Percentiles rank a stretch among this genome's conserved stretches.
Evolutionary conservation across 1,140 invertebrate genomes (phyloP).

Genomic region (Charaxes varanes): DNA sequence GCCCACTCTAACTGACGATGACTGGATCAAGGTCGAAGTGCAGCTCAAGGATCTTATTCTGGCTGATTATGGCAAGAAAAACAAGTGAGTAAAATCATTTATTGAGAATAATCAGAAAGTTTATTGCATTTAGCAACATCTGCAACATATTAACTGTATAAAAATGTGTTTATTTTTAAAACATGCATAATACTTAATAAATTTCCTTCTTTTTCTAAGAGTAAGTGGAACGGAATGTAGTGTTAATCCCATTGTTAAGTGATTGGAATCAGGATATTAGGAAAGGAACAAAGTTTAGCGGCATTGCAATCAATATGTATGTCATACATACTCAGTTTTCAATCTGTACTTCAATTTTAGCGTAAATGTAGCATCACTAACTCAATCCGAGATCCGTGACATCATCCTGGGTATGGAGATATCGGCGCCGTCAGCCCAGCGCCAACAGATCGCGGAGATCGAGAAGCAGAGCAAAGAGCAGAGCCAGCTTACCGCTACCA

Average conservation of each 20-base stretch:
- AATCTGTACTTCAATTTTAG: conserved; percentile 46
- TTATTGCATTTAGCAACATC: no score
- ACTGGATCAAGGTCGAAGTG: conserved; percentile 99
- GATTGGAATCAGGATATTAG: no score
- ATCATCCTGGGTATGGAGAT: conserved; percentile 99
- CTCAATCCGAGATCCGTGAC: conserved; percentile 99
- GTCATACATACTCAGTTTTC: no score
- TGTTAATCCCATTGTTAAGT: no score
- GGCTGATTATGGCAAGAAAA: conserved; percentile 99
- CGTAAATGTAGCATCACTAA: conserved; percentile 98
- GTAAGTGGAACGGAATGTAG: no score
- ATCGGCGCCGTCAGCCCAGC: conserved; percentile 97
- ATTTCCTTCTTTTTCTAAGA: no score
- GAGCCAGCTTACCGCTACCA: conserved; percentile 97
- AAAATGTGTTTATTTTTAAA: no score
- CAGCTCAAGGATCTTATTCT: conserved; percentile 98
- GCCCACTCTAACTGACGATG: conserved; percentile 97
- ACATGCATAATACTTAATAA: no score
- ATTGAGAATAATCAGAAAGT: no score
- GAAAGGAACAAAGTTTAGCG: no score
- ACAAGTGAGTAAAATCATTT: conserved; percentile 82
- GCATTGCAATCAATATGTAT: no score
- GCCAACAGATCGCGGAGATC: conserved; percentile 99
- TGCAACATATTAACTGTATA: no score
- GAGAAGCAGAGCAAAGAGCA: conserved; percentile 99